Percentiles rank a stretch among this genome's conserved stretches.
phyloP scores from a whole-genome alignment of 2,888 invertebrate genomes.

The Watsonalla cultraria region DNA sequence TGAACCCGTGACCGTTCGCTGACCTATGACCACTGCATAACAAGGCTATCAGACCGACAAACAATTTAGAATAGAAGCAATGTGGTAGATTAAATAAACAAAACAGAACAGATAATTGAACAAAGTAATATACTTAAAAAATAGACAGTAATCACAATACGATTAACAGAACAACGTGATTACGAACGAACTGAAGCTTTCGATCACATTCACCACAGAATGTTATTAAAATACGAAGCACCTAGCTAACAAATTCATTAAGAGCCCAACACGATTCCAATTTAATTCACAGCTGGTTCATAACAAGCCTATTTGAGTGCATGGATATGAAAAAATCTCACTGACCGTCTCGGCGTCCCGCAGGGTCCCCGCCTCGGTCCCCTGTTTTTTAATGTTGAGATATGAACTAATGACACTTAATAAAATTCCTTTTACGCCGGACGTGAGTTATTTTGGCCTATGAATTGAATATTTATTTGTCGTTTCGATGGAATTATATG shows the following conservation, averaged over 20 bases:
- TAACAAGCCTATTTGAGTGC: constrained; percentile 60
- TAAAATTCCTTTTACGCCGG: constrained; percentile 55
- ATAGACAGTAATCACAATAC: neutral
- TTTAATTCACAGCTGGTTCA: constrained; percentile 68
- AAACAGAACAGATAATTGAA: no score
- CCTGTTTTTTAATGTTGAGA: constrained; percentile 54
- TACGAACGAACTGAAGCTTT: constrained; percentile 13
- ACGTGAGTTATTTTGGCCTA: constrained; percentile 29
- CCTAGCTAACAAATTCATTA: constrained; percentile 62
- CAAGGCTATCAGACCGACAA: no score
- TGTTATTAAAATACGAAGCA: constrained; percentile 37
- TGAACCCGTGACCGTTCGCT: no score
- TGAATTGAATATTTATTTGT: constrained; percentile 35
- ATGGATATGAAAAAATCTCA: constrained; percentile 41
- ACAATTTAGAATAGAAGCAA: no score
- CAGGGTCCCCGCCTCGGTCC: constrained; percentile 46
- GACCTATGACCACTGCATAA: no score
- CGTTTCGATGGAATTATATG: no score
- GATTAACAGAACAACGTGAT: neutral
- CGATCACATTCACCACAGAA: constrained; percentile 28
- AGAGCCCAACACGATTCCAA: constrained; percentile 60
- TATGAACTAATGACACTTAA: constrained; percentile 67
- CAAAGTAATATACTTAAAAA: neutral
- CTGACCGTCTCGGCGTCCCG: constrained; percentile 42
- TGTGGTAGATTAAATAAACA: no score